Base-by-base conservation (phyloP, 2,113 vertebrate species). In the Sylvietta virens region DNA sequence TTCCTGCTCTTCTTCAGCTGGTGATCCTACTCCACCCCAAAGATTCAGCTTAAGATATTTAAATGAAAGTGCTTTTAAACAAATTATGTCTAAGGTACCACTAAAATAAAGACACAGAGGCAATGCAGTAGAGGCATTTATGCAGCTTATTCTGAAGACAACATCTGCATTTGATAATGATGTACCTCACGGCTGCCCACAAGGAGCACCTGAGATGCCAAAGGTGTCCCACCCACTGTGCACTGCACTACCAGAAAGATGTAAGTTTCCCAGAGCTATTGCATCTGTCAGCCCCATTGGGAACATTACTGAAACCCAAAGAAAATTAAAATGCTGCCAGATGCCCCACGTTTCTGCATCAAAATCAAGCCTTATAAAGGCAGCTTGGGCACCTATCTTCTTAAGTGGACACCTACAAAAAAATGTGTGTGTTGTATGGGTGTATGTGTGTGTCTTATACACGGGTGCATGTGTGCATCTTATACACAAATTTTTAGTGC, bases 231-330 rank as follows among this genome's bases (percentile, higher is more conserved):
- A 24, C 23, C 8, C 1, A 3, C 8, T 0, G 1, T 50, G 15
- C 8, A 0, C 35, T 22, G n/a, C 37, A 4, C 2, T 21, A 44
- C 22, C 31, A n/a, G 39, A 42, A 76, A 51, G 13, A 64, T 0
- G 0, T 1, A 4, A 28, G 27, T 76, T 35, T 64, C 57, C 6
- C 23, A 53, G 26, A 83, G 23, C 33, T 19, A 40, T 5, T 5
- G 0, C 7, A 57, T 28, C 42, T 70, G 8, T 51, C 4, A 3
- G 53, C 20, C 26, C 35, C 24, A 7, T 0, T 3, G 8, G 9
- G 22, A 33, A 42, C 10, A 13, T 45, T 56, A 42, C 10, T 26
- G 37, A 83, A 42, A 64, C 10, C 18, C 13, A 13, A 31, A 35
- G 17, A 30, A 81, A 88, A 81, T 30, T 30, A 30, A 62, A 40